A percentile compares a stretch with the other conserved stretches of the same genome.
Evolutionary conservation across 2,888 invertebrate genomes (phyloP).

Genomic region (Steinernema carpocapsae): DNA sequence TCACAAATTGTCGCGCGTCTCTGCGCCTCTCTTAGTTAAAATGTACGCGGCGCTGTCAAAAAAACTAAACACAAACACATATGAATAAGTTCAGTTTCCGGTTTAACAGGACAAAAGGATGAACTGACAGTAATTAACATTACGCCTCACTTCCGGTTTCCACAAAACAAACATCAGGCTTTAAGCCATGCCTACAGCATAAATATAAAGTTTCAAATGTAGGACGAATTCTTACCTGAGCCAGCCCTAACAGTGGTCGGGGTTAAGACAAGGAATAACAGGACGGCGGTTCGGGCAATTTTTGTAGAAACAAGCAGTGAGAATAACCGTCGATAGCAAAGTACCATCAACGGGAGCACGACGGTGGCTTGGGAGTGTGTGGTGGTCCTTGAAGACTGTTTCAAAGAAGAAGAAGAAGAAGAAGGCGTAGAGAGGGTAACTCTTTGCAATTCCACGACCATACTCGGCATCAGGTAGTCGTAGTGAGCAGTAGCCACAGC

Average conservation of each 20-base stretch:
- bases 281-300: slow-evolving; percentile 13
- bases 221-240: slow-evolving; percentile 8
- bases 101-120: too few relatives aligned
- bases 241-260: slow-evolving; percentile 9
- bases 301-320: slow-evolving; percentile 28
- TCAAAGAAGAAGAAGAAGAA: background rate
- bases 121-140: too few relatives aligned
- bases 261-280: slow-evolving; percentile 2
- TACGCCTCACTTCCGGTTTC: too few relatives aligned
- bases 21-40: too few relatives aligned
- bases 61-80: too few relatives aligned
- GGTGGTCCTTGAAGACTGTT: background rate
- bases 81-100: too few relatives aligned
- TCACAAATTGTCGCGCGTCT: too few relatives aligned
- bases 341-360: slow-evolving; percentile 14
- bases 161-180: too few relatives aligned
- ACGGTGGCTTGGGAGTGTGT: background rate
- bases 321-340: slow-evolving; percentile 17
- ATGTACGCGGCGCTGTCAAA: too few relatives aligned
- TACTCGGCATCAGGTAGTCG: slow-evolving; percentile 8
- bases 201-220: too few relatives aligned
- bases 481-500: too few relatives aligned
- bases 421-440: background rate
- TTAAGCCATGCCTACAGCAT: too few relatives aligned
- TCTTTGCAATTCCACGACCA: slow-evolving; percentile 14